Percentiles rank a stretch among this genome's conserved stretches.
Conservation (phyloP, 2,888 invertebrate species). For the Sclerodermus sp. region DNA sequence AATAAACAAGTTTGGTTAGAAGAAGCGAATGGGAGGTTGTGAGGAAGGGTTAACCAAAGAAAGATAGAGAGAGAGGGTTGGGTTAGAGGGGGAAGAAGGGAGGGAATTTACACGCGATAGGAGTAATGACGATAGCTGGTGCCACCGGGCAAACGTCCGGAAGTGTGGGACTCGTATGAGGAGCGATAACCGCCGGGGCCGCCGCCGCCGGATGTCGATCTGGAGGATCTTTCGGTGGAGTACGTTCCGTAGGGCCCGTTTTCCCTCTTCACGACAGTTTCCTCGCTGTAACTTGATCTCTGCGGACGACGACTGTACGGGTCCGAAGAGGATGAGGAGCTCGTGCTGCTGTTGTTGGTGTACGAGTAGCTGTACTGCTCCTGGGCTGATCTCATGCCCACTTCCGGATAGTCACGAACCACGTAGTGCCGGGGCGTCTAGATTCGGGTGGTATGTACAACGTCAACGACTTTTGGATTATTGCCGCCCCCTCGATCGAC, state of each 20-base stretch:
- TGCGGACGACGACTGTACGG: conserved; percentile 62
- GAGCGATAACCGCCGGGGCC: conserved; percentile 79
- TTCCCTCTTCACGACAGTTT: conserved; percentile 68
- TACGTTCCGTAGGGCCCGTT: conserved; percentile 74
- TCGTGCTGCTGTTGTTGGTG: conserved; percentile 64
- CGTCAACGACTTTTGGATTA: conserved; percentile 24
- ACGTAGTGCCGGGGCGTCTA: conserved; percentile 85
- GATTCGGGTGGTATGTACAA: conserved; percentile 30
- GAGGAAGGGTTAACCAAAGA: too few species aligned
- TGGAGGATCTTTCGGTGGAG: conserved; percentile 69
- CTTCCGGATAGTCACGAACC: conserved; percentile 74
- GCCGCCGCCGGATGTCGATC: conserved; percentile 69
- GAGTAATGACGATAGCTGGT: conserved; percentile 83
- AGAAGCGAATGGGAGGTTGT: too few species aligned
- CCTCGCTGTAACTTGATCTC: conserved; percentile 70
- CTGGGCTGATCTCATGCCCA: conserved; percentile 63
- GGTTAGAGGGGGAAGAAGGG: background rate
- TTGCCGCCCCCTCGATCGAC: too few species aligned
- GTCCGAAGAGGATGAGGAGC: conserved; percentile 60
- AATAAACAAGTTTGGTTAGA: too few species aligned
- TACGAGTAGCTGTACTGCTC: conserved; percentile 86
- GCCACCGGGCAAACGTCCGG: conserved; percentile 82
- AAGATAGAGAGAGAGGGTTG: too few species aligned
- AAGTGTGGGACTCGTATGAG: conserved; percentile 76
- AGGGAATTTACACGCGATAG: conserved; percentile 72